phyloP scores from a whole-genome alignment of 2,113 vertebrate genomes.

The Amphilophus citrinellus region DNA sequence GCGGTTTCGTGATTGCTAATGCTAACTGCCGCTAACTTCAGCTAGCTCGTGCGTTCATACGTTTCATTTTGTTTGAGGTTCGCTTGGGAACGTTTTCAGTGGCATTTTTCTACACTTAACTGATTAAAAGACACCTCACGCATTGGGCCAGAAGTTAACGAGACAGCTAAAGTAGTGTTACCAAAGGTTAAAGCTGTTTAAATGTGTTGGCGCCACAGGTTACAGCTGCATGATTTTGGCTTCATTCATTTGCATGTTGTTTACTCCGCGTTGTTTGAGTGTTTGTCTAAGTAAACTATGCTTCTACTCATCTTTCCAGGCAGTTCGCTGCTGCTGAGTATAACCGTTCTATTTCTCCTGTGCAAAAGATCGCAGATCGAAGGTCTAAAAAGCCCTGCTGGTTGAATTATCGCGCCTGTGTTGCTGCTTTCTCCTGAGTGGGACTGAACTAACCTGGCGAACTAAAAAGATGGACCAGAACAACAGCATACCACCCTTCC shows the following conservation, averaged over 20 bases:
- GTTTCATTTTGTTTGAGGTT: not conserved
- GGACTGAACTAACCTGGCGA: slow-evolving; percentile 59
- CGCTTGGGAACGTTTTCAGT: rapidly evolving
- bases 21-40: slow-evolving; percentile 44
- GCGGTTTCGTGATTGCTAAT: slow-evolving; percentile 15
- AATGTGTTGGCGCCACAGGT: slow-evolving; percentile 47
- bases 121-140: rapidly evolving
- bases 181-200: not conserved
- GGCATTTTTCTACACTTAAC: rapidly evolving
- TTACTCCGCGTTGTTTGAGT: not conserved
- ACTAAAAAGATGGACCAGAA: slow-evolving; percentile 92
- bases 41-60: slow-evolving; percentile 23
- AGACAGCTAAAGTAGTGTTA: not conserved
- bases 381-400: not conserved
- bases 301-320: not conserved
- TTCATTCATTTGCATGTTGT: not conserved
- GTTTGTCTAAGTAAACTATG: not conserved
- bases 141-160: not conserved
- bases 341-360: not conserved
- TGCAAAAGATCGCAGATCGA: not conserved
- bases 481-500: slow-evolving; percentile 93
- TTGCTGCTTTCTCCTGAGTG: slow-evolving; percentile 36
- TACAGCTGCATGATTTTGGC: not conserved
- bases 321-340: not conserved
- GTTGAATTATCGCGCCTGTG: not conserved